phyloP scores from a whole-genome alignment of 1,140 invertebrate species.

The Linepithema humile region DNA sequence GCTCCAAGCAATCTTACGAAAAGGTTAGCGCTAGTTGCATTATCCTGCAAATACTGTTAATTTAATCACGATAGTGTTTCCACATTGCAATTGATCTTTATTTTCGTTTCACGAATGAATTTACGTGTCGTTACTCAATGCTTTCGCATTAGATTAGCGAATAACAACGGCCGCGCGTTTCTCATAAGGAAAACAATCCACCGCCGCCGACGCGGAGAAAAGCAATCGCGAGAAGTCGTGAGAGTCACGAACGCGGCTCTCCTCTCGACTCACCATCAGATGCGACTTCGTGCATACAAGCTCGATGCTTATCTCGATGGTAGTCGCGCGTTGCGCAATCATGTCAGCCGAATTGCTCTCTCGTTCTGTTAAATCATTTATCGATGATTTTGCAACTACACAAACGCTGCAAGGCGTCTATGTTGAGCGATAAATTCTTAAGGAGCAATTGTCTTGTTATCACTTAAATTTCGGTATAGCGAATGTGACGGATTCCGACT shows the following conservation, averaged over 20 bases:
- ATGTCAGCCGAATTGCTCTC: slow-evolving; percentile 42
- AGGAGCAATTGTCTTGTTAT: slow-evolving; percentile 11
- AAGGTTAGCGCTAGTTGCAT: neutral
- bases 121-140: slow-evolving; percentile 38
- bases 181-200: slow-evolving; percentile 61
- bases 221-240: slow-evolving; percentile 53
- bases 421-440: slow-evolving; percentile 9
- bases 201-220: neutral
- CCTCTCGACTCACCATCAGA: slow-evolving; percentile 20
- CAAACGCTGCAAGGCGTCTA: neutral
- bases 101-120: slow-evolving; percentile 35
- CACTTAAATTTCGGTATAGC: neutral
- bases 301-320: slow-evolving; percentile 53
- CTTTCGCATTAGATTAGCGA: neutral
- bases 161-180: slow-evolving; percentile 38
- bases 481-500: neutral
- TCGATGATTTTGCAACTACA: slow-evolving; percentile 55
- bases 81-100: slow-evolving; percentile 7
- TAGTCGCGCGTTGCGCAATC: slow-evolving; percentile 57
- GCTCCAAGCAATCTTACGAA: neutral
- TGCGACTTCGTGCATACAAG: slow-evolving; percentile 22
- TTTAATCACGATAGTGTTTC: slow-evolving; percentile 11
- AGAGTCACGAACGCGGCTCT: slow-evolving; percentile 30
- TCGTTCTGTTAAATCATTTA: slow-evolving; percentile 48
- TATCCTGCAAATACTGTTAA: slow-evolving; percentile 31